phyloP scores from a whole-genome alignment of 2,797 vertebrate genomes.

The Manis crassicaudata region DNA sequence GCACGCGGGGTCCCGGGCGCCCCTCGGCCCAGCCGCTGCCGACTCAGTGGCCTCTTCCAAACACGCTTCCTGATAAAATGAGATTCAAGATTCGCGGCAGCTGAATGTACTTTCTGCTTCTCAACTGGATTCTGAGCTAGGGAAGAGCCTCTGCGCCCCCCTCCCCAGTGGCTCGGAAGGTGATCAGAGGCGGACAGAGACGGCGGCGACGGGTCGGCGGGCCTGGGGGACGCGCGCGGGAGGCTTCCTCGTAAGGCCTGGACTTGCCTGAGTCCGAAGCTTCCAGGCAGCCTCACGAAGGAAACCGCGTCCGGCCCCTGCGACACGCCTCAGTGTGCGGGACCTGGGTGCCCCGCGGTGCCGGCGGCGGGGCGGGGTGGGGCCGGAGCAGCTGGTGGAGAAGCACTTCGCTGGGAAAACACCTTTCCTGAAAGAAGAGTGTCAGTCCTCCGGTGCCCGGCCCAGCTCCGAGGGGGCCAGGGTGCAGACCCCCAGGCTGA shows the following conservation, averaged over 20 bases:
- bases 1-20: not conserved
- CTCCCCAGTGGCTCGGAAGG: not conserved
- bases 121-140: not conserved
- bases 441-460: not conserved
- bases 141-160: not conserved
- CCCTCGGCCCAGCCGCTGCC: not conserved
- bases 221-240: too few species aligned
- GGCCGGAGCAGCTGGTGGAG: not conserved
- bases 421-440: not conserved
- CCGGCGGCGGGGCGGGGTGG: too few species aligned
- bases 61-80: too few species aligned
- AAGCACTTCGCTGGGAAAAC: not conserved
- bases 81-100: not conserved
- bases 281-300: too few species aligned
- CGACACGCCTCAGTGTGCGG: too few species aligned
- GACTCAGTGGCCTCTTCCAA: not conserved
- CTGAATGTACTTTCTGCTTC: not conserved
- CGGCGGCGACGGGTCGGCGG: fast-evolving
- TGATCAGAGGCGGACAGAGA: fast-evolving
- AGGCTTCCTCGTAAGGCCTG: too few species aligned
- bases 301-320: too few species aligned
- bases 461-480: not conserved
- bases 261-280: too few species aligned
- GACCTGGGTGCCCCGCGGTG: too few species aligned
- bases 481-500: too few species aligned